Evolutionary conservation across 2,113 vertebrate species (phyloP).

Genomic region (Pseudopipra pipra): DNA sequence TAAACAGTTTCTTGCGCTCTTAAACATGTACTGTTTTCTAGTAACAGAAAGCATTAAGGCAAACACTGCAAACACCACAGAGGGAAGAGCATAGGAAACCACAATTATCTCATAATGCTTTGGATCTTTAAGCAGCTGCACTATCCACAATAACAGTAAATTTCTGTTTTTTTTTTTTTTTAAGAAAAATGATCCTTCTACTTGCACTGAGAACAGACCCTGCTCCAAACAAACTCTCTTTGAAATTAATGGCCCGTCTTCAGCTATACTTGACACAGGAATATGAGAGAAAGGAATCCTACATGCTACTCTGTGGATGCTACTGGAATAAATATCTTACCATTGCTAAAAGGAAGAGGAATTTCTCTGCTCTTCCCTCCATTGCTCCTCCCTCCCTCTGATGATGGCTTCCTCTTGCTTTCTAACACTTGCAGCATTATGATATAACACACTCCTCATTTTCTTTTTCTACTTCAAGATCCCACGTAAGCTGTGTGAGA

Average conservation of each 20-base stretch:
- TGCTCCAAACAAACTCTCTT: background rate
- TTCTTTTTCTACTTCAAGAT: background rate
- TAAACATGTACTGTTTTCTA: background rate
- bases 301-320: background rate
- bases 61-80: background rate
- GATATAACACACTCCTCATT: background rate
- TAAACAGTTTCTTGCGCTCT: background rate
- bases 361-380: background rate
- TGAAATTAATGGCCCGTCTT: background rate
- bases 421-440: background rate
- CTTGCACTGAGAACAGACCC: background rate
- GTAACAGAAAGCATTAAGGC: background rate
- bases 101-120: background rate
- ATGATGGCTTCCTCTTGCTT: background rate
- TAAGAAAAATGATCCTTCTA: background rate
- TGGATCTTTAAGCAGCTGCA: background rate
- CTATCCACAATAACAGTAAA: background rate
- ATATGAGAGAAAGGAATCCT: background rate
- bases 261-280: background rate
- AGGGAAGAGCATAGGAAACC: background rate
- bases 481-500: slow-evolving; percentile 69
- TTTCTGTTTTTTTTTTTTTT: background rate
- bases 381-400: background rate
- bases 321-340: background rate
- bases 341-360: background rate